Conservation (phyloP, 2,113 vertebrate species). For the Cinclus cinclus region DNA sequence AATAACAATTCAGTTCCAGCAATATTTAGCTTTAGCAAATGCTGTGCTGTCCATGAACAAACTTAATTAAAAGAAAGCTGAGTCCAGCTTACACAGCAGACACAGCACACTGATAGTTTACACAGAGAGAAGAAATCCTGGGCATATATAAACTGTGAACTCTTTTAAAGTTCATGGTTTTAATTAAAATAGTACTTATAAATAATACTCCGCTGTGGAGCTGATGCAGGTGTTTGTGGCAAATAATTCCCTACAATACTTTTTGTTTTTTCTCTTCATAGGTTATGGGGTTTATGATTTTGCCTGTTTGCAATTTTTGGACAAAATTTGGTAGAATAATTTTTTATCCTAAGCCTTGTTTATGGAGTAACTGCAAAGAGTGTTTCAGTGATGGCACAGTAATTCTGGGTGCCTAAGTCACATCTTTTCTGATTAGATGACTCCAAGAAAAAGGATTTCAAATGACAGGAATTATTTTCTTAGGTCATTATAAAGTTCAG, state of each 20-base stretch:
- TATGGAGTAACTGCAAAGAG: not conserved
- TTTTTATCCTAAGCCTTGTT: not conserved
- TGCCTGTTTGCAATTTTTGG: not conserved
- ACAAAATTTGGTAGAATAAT: not conserved
- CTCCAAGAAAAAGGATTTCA: not conserved
- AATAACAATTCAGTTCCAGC: not conserved
- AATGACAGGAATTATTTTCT: not conserved
- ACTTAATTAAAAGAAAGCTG: constrained; percentile 56
- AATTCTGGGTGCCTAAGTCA: not conserved
- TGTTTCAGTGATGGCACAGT: not conserved
- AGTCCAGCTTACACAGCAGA: constrained; percentile 18
- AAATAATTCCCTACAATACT: not conserved
- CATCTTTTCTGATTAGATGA: not conserved
- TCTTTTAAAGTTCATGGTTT: constrained; percentile 43
- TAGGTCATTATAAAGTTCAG: not conserved
- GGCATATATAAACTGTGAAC: not conserved
- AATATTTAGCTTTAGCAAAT: constrained; percentile 53
- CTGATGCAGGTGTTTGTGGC: not conserved
- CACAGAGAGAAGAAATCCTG: constrained; percentile 22
- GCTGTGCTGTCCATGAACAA: constrained; percentile 23
- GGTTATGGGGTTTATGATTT: not conserved
- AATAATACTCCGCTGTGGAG: not conserved
- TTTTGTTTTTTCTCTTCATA: not conserved
- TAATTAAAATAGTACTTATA: constrained; percentile 33
- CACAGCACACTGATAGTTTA: not conserved